These are phyloP conservation scores for Rhynchomys soricoides DNA, from an alignment of 2,113 vertebrate species.

Conservation along the genomic window DNA sequence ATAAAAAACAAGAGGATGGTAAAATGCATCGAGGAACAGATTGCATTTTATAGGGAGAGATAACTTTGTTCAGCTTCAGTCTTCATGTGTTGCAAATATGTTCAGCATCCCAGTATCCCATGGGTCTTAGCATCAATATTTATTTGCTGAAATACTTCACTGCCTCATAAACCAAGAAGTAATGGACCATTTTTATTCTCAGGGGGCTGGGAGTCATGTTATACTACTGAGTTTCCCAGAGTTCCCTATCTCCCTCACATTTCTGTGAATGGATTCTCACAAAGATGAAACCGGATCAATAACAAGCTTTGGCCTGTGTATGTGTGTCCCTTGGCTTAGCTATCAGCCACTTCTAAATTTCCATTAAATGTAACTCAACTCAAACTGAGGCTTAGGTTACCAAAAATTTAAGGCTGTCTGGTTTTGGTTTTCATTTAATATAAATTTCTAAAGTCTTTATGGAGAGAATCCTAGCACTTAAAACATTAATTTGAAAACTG, in stretches of 20 bases:
- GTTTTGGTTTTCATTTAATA: not conserved
- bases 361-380: slow-evolving; percentile 7
- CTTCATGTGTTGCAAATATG: slow-evolving; percentile 81
- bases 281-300: not conserved
- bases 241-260: slow-evolving; percentile 57
- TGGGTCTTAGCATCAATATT: slow-evolving; percentile 82
- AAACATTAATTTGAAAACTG: slow-evolving; percentile 30
- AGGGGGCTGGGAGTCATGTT: slow-evolving; percentile 63
- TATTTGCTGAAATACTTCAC: slow-evolving; percentile 83
- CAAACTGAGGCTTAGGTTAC: not conserved
- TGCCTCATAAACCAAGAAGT: slow-evolving; percentile 84
- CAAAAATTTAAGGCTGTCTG: not conserved
- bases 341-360: slow-evolving; percentile 15
- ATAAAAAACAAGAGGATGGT: slow-evolving; percentile 73
- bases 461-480: not conserved
- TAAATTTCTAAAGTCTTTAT: slow-evolving; percentile 52
- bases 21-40: slow-evolving; percentile 70
- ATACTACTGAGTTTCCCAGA: slow-evolving; percentile 68
- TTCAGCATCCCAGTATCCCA: slow-evolving; percentile 78
- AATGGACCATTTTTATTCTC: slow-evolving; percentile 81
- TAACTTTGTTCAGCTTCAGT: slow-evolving; percentile 82
- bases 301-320: not conserved
- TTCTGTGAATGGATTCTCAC: not conserved
- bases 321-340: not conserved
- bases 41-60: slow-evolving; percentile 84